Conservation (phyloP, 2,797 vertebrate species). For the Anguilla obscura region DNA sequence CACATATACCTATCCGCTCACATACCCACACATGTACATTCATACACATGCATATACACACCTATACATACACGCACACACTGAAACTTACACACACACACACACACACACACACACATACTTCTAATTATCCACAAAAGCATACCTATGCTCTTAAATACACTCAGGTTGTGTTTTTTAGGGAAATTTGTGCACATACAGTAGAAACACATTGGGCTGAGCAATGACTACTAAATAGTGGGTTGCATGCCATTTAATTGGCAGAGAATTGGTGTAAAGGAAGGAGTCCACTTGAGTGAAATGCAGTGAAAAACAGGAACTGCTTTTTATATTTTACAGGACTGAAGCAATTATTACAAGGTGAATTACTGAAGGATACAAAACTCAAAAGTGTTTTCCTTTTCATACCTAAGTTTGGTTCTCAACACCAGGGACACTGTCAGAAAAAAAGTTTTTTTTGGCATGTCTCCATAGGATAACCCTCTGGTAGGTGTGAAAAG, state of each 20-base stretch:
- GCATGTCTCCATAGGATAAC: background rate
- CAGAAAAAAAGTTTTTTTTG: background rate
- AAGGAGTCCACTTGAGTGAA: background rate
- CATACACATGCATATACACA: background rate
- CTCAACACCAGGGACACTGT: too few species aligned
- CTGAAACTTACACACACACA: background rate
- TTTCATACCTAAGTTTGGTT: background rate
- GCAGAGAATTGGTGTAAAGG: background rate
- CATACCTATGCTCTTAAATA: background rate
- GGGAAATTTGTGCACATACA: background rate
- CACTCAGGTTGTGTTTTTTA: background rate
- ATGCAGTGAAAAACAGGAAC: background rate
- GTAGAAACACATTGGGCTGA: background rate
- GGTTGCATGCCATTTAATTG: background rate
- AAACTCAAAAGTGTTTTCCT: background rate
- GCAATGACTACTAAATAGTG: background rate
- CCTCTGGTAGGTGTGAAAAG: background rate
- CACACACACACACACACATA: background rate
- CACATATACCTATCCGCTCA: background rate
- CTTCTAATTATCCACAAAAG: background rate
- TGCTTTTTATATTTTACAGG: background rate
- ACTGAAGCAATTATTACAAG: background rate
- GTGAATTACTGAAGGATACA: background rate
- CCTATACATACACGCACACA: background rate
- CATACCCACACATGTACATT: background rate